phyloP scores from a whole-genome alignment of 2,888 invertebrate species.

The Himalopsyche anomala region DNA sequence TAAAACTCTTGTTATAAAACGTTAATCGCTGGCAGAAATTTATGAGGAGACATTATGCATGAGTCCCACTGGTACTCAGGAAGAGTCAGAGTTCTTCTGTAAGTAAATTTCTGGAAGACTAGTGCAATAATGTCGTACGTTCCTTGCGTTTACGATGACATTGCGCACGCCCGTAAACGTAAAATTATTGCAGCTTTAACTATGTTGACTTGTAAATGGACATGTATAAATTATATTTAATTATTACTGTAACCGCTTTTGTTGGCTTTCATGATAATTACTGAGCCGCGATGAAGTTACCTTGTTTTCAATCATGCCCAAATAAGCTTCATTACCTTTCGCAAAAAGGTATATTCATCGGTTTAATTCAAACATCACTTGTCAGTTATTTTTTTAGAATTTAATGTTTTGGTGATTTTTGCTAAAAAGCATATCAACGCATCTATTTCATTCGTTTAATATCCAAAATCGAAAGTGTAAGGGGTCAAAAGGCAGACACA shows the following conservation, averaged over 20 bases:
- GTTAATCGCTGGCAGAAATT: slow-evolving; percentile 62
- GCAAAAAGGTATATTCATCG: no score
- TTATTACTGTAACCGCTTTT: neutral
- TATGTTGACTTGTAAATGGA: neutral
- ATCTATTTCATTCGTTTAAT: no score
- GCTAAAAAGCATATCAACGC: no score
- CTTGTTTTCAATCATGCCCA: no score
- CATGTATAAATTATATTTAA: neutral
- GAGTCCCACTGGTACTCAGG: neutral
- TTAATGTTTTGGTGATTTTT: no score
- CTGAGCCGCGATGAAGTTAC: no score
- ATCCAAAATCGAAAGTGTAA: no score
- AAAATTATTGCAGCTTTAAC: slow-evolving; percentile 10
- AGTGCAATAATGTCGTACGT: slow-evolving; percentile 2
- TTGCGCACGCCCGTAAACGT: neutral
- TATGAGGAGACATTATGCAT: slow-evolving; percentile 60
- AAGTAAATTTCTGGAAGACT: neutral
- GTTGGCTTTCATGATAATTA: no score
- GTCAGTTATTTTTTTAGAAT: no score
- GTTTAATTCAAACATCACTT: no score
- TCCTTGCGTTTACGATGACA: neutral
- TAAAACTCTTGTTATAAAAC: slow-evolving; percentile 60
- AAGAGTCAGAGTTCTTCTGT: slow-evolving; percentile 6
- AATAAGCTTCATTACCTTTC: no score
- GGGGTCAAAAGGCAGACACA: no score